These are phyloP conservation scores for Poecile montanus DNA, from an alignment of 2,797 vertebrate species.

Conservation along the genomic window DNA sequence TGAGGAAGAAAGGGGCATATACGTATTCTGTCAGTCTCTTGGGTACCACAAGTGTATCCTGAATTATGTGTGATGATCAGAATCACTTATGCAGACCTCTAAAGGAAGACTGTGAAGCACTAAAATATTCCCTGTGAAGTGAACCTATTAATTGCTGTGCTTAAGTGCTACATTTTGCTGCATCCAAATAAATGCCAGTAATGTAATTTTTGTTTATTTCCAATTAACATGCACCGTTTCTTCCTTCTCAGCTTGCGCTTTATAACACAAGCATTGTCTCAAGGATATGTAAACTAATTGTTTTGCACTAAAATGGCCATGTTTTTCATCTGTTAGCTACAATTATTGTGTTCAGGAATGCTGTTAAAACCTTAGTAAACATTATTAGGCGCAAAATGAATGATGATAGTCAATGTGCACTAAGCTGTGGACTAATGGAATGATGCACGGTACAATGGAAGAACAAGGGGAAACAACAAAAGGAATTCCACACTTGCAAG, in stretches of 20 bases:
- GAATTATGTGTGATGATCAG: not conserved
- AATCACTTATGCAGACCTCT: not conserved
- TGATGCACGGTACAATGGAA: conserved; percentile 15
- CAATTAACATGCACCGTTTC: not conserved
- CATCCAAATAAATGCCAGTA: not conserved
- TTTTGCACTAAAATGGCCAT: not conserved
- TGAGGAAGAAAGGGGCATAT: not conserved
- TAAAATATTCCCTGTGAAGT: not conserved
- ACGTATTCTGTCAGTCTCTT: not conserved
- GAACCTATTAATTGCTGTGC: not conserved
- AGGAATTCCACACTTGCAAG: not conserved
- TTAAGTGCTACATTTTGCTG: not conserved
- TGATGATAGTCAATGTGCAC: conserved; percentile 6
- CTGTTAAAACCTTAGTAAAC: conserved; percentile 60
- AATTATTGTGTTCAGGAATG: conserved; percentile 15
- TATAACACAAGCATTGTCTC: not conserved
- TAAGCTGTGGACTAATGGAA: conserved; percentile 54
- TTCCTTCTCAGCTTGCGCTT: conserved; percentile 21
- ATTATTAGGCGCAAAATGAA: conserved; percentile 49
- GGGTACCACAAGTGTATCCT: not conserved
- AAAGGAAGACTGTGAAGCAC: not conserved
- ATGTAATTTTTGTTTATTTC: conserved; percentile 20
- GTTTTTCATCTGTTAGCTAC: conserved; percentile 41
- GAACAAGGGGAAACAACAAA: not conserved
- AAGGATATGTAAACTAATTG: conserved; percentile 3